Conservation (phyloP, 2,113 vertebrate genomes). For the Poecilia latipinna region DNA sequence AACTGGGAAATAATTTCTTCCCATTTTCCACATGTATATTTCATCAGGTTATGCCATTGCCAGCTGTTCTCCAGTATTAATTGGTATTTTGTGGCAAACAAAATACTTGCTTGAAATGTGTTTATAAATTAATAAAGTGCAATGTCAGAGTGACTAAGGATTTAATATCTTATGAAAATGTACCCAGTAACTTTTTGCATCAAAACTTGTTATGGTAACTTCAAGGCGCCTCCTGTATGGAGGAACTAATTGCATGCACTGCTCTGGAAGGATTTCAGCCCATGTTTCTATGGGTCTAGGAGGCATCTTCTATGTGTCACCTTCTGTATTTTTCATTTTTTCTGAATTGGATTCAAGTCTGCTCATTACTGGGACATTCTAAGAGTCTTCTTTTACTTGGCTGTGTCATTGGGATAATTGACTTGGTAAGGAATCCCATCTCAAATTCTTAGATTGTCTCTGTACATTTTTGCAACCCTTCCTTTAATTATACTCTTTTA, state of each 20-base stretch:
- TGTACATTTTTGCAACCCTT: too few species aligned
- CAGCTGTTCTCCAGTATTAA: neutral
- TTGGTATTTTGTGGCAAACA: slow-evolving; percentile 1
- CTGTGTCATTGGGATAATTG: too few species aligned
- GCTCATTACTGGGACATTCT: too few species aligned
- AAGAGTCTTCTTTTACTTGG: too few species aligned
- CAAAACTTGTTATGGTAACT: too few species aligned
- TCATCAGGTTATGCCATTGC: neutral
- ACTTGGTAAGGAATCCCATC: too few species aligned
- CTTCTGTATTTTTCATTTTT: neutral
- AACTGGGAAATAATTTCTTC: neutral
- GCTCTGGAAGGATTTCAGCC: neutral
- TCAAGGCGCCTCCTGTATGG: too few species aligned
- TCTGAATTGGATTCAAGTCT: too few species aligned
- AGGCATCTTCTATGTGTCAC: neutral
- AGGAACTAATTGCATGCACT: neutral
- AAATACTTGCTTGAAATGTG: neutral
- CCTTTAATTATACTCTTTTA: too few species aligned
- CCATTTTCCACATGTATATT: neutral
- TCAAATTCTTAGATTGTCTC: too few species aligned
- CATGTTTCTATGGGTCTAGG: neutral
- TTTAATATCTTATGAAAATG: neutral
- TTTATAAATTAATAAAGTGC: neutral
- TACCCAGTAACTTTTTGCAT: neutral
- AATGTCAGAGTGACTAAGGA: neutral